These are phyloP conservation scores for Sebastes nivosus DNA, from an alignment of 2,797 vertebrate genomes.

Conservation along the genomic window DNA sequence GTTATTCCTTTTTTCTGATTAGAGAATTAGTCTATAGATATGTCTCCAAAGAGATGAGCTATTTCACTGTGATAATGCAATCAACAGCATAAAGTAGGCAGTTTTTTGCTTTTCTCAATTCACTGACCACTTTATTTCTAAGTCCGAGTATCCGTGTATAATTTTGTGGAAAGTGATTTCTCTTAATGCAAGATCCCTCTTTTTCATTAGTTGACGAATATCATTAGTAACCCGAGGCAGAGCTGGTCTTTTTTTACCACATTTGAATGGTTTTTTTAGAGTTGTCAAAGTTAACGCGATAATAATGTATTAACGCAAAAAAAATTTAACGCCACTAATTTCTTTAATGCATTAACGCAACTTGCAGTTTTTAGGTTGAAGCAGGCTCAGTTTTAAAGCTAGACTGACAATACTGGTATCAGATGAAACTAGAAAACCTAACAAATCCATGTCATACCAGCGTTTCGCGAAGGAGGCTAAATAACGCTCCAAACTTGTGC, in stretches of 20 bases:
- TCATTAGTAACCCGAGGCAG: neutral
- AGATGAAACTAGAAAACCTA: too few relatives aligned
- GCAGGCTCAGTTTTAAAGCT: too few relatives aligned
- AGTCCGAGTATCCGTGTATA: neutral
- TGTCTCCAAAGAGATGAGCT: neutral
- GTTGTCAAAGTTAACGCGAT: too few relatives aligned
- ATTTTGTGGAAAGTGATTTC: neutral
- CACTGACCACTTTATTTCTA: neutral
- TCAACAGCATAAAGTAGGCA: neutral
- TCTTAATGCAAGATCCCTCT: neutral
- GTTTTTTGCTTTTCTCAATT: neutral
- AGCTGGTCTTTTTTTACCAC: neutral
- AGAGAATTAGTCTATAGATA: neutral
- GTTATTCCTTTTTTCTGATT: neutral
- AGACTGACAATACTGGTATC: fast-evolving
- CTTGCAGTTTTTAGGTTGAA: fast-evolving
- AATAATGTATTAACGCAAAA: too few relatives aligned
- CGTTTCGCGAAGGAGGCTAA: fast-evolving
- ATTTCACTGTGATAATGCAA: neutral
- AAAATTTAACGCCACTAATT: too few relatives aligned
- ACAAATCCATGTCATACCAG: too few relatives aligned
- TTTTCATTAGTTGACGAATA: neutral
- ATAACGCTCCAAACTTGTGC: too few relatives aligned
- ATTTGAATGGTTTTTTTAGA: neutral
- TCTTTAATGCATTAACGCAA: too few relatives aligned